Percentiles rank a stretch among this genome's conserved stretches.
Conservation (phyloP, 2,888 invertebrate genomes). For the Alsophila aescularia region DNA sequence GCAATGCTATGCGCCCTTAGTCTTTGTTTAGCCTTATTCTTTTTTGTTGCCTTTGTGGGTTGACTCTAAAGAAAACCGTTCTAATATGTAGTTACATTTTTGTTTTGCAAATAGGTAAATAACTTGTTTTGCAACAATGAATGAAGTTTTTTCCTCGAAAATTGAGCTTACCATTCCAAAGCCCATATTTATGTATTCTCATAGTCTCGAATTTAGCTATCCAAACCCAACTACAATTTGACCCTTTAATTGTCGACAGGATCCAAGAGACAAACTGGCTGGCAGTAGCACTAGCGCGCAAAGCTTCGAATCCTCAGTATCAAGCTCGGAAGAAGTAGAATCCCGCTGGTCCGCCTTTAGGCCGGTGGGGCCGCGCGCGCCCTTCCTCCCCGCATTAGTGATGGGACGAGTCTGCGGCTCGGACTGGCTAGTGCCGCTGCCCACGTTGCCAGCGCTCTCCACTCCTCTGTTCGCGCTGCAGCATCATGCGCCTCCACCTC, state of each 20-base stretch:
- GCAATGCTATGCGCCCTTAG: too few relatives aligned
- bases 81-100: too few relatives aligned
- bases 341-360: constrained; percentile 79
- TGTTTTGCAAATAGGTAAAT: too few relatives aligned
- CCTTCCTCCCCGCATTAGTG: constrained; percentile 73
- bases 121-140: too few relatives aligned
- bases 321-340: constrained; percentile 68
- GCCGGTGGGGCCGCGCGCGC: constrained; percentile 78
- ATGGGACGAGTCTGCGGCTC: constrained; percentile 82
- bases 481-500: constrained; percentile 59
- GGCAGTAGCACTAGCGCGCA: constrained; percentile 46
- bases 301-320: constrained; percentile 65
- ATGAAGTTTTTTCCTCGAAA: too few relatives aligned
- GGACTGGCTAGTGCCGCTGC: constrained; percentile 79
- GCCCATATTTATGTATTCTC: too few relatives aligned
- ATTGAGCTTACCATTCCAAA: too few relatives aligned
- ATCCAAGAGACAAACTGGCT: constrained; percentile 62
- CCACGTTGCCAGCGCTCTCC: constrained; percentile 71
- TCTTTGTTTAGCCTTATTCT: too few relatives aligned
- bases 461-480: constrained; percentile 72
- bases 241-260: constrained; percentile 44
- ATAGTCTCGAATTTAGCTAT: too few relatives aligned
- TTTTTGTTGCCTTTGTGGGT: too few relatives aligned
- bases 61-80: too few relatives aligned
- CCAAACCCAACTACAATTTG: too few relatives aligned